Conservation (phyloP, 1,140 invertebrate genomes). For the Drosophila teissieri region DNA sequence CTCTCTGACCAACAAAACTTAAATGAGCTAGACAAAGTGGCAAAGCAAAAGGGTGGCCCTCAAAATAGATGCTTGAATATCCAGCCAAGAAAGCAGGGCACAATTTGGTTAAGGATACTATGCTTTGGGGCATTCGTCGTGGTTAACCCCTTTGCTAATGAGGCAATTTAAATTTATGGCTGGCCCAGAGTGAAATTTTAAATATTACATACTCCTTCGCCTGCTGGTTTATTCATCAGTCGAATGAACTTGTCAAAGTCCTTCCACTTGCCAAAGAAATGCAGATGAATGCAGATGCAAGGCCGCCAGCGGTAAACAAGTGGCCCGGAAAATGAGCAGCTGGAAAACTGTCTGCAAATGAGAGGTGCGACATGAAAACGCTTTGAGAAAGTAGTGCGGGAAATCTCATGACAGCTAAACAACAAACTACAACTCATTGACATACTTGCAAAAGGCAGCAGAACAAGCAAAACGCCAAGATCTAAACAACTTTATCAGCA, state of each 20-base stretch:
- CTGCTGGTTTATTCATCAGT: constrained; percentile 22
- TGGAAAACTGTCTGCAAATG: constrained; percentile 57
- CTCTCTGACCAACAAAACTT: constrained; percentile 72
- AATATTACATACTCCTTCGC: constrained; percentile 13
- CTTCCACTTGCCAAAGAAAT: neutral
- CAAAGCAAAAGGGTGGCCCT: neutral
- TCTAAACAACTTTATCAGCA: constrained; percentile 67
- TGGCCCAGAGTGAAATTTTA: constrained; percentile 28
- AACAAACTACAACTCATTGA: constrained; percentile 70
- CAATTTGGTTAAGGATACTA: constrained; percentile 53
- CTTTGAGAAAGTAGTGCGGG: constrained; percentile 49
- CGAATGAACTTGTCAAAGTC: constrained; percentile 19
- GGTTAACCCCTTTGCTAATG: constrained; percentile 79
- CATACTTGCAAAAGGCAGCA: constrained; percentile 27
- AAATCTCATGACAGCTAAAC: constrained; percentile 65
- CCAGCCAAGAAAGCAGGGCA: constrained; percentile 31
- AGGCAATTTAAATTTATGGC: constrained; percentile 80
- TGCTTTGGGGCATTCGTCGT: constrained; percentile 59
- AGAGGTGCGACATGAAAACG: constrained; percentile 59
- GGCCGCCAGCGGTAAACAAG: constrained; percentile 37
- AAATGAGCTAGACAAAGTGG: constrained; percentile 60
- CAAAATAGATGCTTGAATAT: constrained; percentile 13
- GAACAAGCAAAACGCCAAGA: constrained; percentile 1
- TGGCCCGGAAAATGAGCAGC: constrained; percentile 72
- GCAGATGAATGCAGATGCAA: constrained; percentile 29